Evolutionary conservation across 2,797 vertebrate genomes (phyloP), one percentile per base, ranked within the genome.

Genomic region (Notamacropus eugenii): DNA sequence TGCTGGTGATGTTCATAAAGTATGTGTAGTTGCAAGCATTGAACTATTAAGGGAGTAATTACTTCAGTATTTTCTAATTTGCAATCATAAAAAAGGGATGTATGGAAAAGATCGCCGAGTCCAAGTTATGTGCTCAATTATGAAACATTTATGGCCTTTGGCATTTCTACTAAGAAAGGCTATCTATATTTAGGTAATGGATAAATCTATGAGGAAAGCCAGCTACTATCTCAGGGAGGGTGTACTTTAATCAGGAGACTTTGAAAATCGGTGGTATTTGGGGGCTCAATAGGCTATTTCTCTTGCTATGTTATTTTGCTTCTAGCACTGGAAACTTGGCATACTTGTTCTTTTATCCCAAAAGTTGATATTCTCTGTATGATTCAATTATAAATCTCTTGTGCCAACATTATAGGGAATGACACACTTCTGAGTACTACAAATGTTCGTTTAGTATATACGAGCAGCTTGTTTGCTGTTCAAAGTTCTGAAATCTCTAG

Each of bases 101-200:
- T 97, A 96, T 97, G 91, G 95, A 95, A 96, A 96, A 97, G 93
- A 97, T 95, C 55, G 97, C 94, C 96, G 93, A 97, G 90, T 97
- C 97, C 97, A 95, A 97, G 97, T 98, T 98, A 96, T 97, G 93
- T 95, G 57, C 92, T 97, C 97, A 98, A 97, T 98, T 97, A 98
- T 98, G 95, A 98, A 98, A 97, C 97, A 98, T 98, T 97, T 98
- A 98, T 97, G 95, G 95, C 92, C 97, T 97, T 97, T 96, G 95
- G 95, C 98, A 97, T 97, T 98, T 97, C 97, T 96, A 96, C 97
- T 98, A 97, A 98, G 97, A 97, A 96, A 94, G 96, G 95, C 96
- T 97, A 96, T 96, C 97, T 98, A 97, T 98, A 97, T 98, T 97
- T 97, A 98, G 97, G 95, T 94, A 97, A 97, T 97, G 92, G 97